Evolutionary conservation across 2,888 invertebrate genomes (phyloP).

Genomic region (Athalia rosae): DNA sequence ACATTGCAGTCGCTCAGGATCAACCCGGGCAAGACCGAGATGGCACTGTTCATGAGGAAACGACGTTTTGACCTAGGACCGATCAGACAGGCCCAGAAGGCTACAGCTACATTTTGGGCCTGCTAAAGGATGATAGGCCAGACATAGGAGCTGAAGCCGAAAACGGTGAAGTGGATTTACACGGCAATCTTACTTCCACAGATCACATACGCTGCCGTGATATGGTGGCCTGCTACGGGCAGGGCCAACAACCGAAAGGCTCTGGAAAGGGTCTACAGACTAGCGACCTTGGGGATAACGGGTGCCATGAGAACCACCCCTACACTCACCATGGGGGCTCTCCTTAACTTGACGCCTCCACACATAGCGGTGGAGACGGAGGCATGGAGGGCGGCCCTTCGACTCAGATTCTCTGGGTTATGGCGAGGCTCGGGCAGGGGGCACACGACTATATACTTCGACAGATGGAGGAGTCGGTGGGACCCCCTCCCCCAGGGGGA

Average conservation of each 20-base stretch:
- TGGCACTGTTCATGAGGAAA: neutral
- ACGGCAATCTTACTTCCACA: too few species aligned
- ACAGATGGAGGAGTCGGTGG: neutral
- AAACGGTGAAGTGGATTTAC: too few species aligned
- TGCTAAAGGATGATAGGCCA: conserved; percentile 46
- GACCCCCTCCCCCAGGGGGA: neutral
- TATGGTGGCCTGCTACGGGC: conserved; percentile 29
- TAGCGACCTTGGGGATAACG: conserved; percentile 46
- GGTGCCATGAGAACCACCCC: conserved; percentile 48
- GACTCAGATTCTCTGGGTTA: neutral
- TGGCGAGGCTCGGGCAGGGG: neutral
- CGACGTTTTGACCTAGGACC: too few species aligned
- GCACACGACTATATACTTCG: neutral
- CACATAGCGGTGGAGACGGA: conserved; percentile 29
- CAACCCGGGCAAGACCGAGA: neutral
- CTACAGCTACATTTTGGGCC: conserved; percentile 41
- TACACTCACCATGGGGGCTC: conserved; percentile 31
- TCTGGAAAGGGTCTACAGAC: conserved; percentile 42
- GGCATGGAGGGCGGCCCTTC: conserved; percentile 41
- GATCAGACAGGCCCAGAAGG: conserved; percentile 17
- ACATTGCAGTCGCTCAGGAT: neutral
- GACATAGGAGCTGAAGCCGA: too few species aligned
- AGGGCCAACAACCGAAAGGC: conserved; percentile 20
- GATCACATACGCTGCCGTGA: too few species aligned
- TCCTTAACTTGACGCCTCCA: conserved; percentile 44